Conservation (phyloP, 2,797 vertebrate species). For the Scolopax rusticola region DNA sequence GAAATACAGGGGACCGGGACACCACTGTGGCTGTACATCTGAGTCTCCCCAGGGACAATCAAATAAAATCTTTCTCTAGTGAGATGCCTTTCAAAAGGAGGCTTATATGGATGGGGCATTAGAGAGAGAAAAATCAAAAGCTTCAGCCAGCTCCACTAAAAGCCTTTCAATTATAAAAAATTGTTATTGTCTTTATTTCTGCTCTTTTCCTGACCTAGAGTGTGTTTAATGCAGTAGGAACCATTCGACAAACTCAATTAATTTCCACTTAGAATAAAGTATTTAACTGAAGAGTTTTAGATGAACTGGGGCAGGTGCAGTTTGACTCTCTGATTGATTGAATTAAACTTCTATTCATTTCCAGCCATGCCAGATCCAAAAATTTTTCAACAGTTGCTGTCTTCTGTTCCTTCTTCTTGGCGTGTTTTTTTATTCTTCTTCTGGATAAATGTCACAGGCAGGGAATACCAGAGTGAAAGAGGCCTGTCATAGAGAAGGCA, state of each 20-base stretch:
- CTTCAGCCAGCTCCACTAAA: background rate
- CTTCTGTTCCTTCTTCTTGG: background rate
- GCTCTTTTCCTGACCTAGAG: background rate
- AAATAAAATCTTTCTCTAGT: background rate
- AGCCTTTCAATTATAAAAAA: conserved; percentile 34
- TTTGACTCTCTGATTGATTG: conserved; percentile 47
- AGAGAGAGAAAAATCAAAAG: background rate
- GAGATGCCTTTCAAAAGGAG: background rate
- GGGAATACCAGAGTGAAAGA: background rate
- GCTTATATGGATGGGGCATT: background rate
- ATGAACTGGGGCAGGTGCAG: conserved; percentile 38
- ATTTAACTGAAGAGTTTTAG: conserved; percentile 54
- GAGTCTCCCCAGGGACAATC: background rate
- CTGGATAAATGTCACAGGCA: background rate
- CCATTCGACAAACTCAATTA: conserved; percentile 53
- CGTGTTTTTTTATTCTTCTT: background rate
- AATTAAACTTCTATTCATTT: conserved; percentile 56
- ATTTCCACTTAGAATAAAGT: conserved; percentile 66
- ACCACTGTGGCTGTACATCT: background rate
- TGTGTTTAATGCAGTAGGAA: conserved; percentile 46
- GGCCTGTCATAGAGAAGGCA: background rate
- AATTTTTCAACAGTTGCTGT: background rate
- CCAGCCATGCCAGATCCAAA: conserved; percentile 10
- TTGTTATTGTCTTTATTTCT: conserved; percentile 41
- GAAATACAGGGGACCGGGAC: accelerated